Evolutionary conservation across 2,888 invertebrate species (phyloP), one percentile per base, ranked within the genome.

Genomic region (Lycia hirtaria): DNA sequence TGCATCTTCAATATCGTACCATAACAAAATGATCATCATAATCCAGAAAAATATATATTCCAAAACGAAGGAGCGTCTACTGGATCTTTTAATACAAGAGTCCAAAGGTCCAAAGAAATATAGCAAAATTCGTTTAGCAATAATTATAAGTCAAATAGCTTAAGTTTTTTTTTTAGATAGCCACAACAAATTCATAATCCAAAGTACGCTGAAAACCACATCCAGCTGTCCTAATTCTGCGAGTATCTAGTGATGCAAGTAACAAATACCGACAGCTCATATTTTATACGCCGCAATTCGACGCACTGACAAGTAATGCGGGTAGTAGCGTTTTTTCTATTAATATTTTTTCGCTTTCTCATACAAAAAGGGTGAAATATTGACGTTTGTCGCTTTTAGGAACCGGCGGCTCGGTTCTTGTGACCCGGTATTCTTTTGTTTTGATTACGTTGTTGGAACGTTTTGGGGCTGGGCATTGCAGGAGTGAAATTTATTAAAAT

Each of bases 191-290:
- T 3, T 3, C 35, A 4, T n/a, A 37, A 9, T 9, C 0, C 19
- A 0, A 40, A 24, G 14, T 5, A 40, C 48, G 20, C 52, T 47
- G 51, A 26, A n/a, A 57, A 67, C 22, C 77, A 56, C 61, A 67
- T 80, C 79, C 44, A 79, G 75, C 17, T 4, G 3, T 7, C 1
- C 22, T 33, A 30, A 1, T 12, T 60, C 51, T 5, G 5, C 24
- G 57, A 26, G 19, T 14, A 37, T 49, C 78, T 82, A 85, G 83
- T 81, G 85, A 81, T 76, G 84, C 80, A 76, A 62, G 69, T 76
- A 85, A 85, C 74, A 60, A 67, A 73, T 76, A 81, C 80, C 76
- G 85, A 85, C 85, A 80, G 69, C 72, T 81, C 78, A 84, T 85
- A 84, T 84, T 81, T 84, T 83, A 81, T 80, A 76, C 76, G 61